Evolutionary conservation across 2,888 invertebrate species (phyloP).

Genomic region (Patella ulyssiponensis): DNA sequence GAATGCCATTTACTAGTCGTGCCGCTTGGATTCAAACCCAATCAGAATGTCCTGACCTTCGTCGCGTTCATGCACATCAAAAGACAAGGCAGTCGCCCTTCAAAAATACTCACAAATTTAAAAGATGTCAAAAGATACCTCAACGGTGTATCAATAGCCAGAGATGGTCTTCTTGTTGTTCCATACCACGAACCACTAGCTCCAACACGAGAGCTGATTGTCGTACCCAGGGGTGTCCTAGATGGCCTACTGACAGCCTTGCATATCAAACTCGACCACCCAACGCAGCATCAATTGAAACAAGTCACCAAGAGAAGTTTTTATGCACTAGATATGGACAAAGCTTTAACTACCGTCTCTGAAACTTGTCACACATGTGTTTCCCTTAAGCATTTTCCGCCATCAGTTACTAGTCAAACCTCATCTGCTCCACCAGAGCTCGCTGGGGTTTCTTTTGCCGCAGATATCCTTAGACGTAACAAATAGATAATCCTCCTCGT

Average conservation of each 20-base stretch:
- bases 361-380: constrained; percentile 31
- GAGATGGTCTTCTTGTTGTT: too few relatives aligned
- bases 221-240: too few relatives aligned
- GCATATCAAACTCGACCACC: constrained; percentile 41
- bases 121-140: too few relatives aligned
- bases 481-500: constrained; percentile 35
- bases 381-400: constrained; percentile 20
- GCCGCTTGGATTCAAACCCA: constrained; percentile 43
- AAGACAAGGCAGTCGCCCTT: constrained; percentile 4
- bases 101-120: too few relatives aligned
- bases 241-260: constrained; percentile 7
- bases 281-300: constrained; percentile 27
- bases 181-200: too few relatives aligned
- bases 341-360: constrained; percentile 25
- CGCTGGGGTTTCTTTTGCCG: constrained; percentile 21
- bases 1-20: constrained; percentile 41
- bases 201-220: too few relatives aligned
- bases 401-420: background rate
- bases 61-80: background rate
- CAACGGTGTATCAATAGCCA: too few relatives aligned
- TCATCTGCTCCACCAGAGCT: background rate
- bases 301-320: constrained; percentile 31
- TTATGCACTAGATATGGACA: constrained; percentile 43
- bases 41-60: constrained; percentile 38
- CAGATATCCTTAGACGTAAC: constrained; percentile 20